phyloP scores from a whole-genome alignment of 2,113 vertebrate genomes.

The Heterotis niloticus region DNA sequence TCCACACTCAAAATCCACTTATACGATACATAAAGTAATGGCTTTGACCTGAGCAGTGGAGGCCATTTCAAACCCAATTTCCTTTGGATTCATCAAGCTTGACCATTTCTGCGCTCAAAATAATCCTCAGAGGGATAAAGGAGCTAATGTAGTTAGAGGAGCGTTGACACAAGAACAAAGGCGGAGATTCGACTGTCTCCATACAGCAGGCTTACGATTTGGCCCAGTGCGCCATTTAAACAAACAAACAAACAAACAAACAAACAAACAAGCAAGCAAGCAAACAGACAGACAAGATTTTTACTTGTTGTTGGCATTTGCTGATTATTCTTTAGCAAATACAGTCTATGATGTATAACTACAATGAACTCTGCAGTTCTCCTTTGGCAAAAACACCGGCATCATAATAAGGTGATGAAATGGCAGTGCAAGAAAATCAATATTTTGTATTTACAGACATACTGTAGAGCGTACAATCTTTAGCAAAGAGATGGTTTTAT shows the following conservation, averaged over 20 bases:
- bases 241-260: neutral
- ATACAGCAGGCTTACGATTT: neutral
- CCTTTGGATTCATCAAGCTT: constrained; percentile 49
- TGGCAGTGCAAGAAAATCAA: constrained; percentile 2
- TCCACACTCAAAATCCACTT: constrained; percentile 51
- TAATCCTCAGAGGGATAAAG: constrained; percentile 36
- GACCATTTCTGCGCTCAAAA: constrained; percentile 45
- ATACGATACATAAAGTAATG: constrained; percentile 56
- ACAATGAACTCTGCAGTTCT: neutral
- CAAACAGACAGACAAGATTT: neutral
- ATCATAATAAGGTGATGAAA: constrained; percentile 11
- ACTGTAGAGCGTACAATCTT: neutral
- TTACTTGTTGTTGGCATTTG: neutral
- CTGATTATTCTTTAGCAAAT: neutral
- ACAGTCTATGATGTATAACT: neutral
- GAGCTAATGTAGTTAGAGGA: constrained; percentile 37
- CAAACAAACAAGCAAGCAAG: neutral
- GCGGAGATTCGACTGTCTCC: constrained; percentile 12
- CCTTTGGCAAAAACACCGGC: neutral
- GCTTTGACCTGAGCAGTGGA: constrained; percentile 54
- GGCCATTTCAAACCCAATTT: constrained; percentile 47
- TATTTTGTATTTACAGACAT: neutral
- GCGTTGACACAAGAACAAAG: constrained; percentile 36
- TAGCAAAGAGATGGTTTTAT: constrained; percentile 9
- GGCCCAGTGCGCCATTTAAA: neutral